phyloP scores from a whole-genome alignment of 2,888 invertebrate genomes.

The Beris chalybata region DNA sequence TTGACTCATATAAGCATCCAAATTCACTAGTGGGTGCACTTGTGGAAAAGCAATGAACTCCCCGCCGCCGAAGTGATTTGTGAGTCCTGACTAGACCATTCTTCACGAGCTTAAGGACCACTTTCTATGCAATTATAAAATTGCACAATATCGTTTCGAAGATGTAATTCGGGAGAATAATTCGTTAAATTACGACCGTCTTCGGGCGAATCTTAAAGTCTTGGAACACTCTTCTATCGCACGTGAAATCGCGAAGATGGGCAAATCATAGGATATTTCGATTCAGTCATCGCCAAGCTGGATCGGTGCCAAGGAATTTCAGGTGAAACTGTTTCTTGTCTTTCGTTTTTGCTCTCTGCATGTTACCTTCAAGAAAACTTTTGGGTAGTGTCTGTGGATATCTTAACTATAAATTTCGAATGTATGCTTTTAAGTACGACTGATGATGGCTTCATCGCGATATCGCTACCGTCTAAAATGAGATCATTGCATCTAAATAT shows the following conservation, averaged over 20 bases:
- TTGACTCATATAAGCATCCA: too few species aligned
- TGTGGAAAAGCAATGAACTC: neutral
- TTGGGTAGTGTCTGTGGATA: too few species aligned
- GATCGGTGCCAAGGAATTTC: conserved; percentile 24
- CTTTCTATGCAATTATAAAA: neutral
- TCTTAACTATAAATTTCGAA: too few species aligned
- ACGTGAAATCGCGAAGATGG: too few species aligned
- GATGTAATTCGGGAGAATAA: conserved; percentile 25
- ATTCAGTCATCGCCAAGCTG: conserved; percentile 13
- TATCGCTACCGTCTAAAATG: conserved; percentile 20
- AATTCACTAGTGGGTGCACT: conserved; percentile 3
- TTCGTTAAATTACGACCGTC: conserved; percentile 19
- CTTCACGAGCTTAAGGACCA: neutral
- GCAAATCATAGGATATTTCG: too few species aligned
- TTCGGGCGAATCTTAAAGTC: too few species aligned
- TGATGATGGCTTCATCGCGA: conserved; percentile 17
- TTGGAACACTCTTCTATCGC: too few species aligned
- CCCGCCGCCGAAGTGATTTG: conserved; percentile 6
- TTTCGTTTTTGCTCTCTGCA: too few species aligned
- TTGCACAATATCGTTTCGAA: conserved; percentile 6
- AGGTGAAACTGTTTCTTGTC: conserved; percentile 11
- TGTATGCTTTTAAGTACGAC: too few species aligned
- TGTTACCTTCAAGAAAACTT: too few species aligned
- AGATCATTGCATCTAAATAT: conserved; percentile 39
- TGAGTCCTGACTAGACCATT: conserved; percentile 7